phyloP scores from a whole-genome alignment of 1,140 invertebrate species.

The Drosophila equinoxialis region DNA sequence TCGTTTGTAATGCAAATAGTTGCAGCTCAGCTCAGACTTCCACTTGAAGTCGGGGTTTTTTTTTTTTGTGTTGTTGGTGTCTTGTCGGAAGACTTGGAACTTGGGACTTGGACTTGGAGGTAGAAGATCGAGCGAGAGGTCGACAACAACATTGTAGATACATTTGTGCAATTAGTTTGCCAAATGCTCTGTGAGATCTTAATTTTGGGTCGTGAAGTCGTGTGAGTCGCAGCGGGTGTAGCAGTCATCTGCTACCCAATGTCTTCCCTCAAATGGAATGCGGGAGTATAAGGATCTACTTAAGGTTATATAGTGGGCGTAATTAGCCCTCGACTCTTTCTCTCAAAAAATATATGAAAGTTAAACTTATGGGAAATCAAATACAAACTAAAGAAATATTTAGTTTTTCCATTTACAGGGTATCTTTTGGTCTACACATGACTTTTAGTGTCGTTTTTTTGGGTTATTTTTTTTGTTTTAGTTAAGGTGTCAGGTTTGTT shows the following conservation, averaged over 20 bases:
- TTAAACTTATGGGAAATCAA: no score
- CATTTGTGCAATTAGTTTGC: constrained; percentile 77
- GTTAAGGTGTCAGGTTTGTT: constrained; percentile 57
- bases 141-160: constrained; percentile 46
- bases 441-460: constrained; percentile 19
- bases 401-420: background rate
- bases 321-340: background rate
- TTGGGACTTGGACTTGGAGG: background rate
- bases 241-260: background rate
- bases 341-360: background rate
- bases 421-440: background rate
- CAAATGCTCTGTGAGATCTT: constrained; percentile 76
- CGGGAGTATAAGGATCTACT: background rate
- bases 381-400: background rate
- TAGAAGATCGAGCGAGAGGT: background rate
- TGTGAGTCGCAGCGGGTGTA: constrained; percentile 26
- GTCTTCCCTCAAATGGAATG: no score
- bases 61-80: no score
- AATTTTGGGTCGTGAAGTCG: constrained; percentile 71
- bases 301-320: background rate
- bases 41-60: background rate
- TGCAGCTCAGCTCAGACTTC: constrained; percentile 33
- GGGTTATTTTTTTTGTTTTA: background rate
- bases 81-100: background rate
- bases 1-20: constrained; percentile 71